A percentile compares a stretch with the other conserved stretches of the same genome.
phyloP scores from a whole-genome alignment of 2,888 invertebrate genomes.

The Orthosia gothica region DNA sequence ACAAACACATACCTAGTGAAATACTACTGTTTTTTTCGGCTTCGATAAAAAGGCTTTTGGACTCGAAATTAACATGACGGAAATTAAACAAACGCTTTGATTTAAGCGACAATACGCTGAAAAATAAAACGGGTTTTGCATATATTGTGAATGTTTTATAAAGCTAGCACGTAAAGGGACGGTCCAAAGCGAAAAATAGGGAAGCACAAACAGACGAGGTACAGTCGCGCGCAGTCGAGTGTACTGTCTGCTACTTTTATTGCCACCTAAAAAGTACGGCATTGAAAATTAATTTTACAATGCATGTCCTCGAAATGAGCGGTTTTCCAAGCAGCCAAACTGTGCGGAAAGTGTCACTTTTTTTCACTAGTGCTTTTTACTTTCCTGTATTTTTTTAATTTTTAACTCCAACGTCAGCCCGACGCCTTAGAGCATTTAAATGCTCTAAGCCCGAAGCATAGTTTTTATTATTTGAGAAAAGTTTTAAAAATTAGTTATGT shows the following conservation, averaged over 20 bases:
- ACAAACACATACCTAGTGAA: slow-evolving; percentile 8
- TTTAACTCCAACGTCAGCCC: too few species aligned
- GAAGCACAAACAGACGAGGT: slow-evolving; percentile 15
- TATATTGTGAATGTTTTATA: slow-evolving; percentile 12
- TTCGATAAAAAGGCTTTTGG: slow-evolving; percentile 26
- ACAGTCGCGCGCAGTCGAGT: slow-evolving; percentile 13
- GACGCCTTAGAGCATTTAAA: too few species aligned
- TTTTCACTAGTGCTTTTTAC: too few species aligned
- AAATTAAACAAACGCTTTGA: slow-evolving; percentile 22
- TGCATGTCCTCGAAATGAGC: too few species aligned
- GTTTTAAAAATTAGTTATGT: too few species aligned
- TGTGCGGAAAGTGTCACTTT: too few species aligned
- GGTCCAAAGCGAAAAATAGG: slow-evolving; percentile 9
- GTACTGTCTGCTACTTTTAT: not conserved
- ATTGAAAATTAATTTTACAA: too few species aligned
- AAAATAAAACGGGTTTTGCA: not conserved
- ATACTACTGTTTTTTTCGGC: slow-evolving; percentile 20
- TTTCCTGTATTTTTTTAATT: too few species aligned
- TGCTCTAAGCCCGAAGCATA: too few species aligned
- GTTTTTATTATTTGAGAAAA: too few species aligned
- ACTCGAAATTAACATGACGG: slow-evolving; percentile 9
- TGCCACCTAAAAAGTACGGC: not conserved
- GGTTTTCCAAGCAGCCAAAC: too few species aligned
- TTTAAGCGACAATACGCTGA: slow-evolving; percentile 16
- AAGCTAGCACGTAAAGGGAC: slow-evolving; percentile 6